Base-by-base conservation (phyloP, 2,797 vertebrate species). In the Dromococcyx pavoninus region DNA sequence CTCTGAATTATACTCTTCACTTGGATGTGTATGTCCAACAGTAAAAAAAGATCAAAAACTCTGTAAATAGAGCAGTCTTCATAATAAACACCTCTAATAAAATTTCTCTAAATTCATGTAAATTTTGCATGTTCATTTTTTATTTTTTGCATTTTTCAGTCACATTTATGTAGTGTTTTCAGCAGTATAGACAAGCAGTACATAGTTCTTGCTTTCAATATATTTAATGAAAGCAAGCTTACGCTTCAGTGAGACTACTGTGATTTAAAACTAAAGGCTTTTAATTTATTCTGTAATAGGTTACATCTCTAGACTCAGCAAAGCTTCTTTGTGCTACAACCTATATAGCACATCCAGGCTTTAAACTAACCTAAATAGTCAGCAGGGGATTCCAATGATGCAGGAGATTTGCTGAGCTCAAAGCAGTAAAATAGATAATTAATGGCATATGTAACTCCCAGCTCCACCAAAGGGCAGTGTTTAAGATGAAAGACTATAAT, bases 331-430 rank as follows among this genome's bases (percentile, higher is more conserved):
- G 77, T 87, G 86, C 57, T 92, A 32, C 70, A 90, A 66, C 91
- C 53, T 87, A 44, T 44, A 89, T 74, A 81, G 90, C 79, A 91
- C n/a, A 81, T 58, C 41, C 79, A 93, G 73, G 88, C 92, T 94
- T 92, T 85, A 91, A 85, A 89, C 13, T 51, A 79, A 82, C 88
- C 95, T 69, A 89, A 86, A 71, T 33, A 86, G 71, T 25, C 94
- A 95, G 86, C 84, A 89, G 92, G 95, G 92, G 88, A 93, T 95
- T 94, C 72, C 81, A 92, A 4, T 67, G 75, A 89, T 92, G 88
- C 65, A 57, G 66, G 30, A 95, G 86, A 90, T 93, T 65, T 95
- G 84, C 72, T 87, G 71, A 95, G 74, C 60, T 65, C 64, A 93
- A 83, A 71, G 84, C 57, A 77, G 48, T 92, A 77, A 95, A 94